Conservation (phyloP, 2,113 vertebrate species). For the Spilogale gracilis region DNA sequence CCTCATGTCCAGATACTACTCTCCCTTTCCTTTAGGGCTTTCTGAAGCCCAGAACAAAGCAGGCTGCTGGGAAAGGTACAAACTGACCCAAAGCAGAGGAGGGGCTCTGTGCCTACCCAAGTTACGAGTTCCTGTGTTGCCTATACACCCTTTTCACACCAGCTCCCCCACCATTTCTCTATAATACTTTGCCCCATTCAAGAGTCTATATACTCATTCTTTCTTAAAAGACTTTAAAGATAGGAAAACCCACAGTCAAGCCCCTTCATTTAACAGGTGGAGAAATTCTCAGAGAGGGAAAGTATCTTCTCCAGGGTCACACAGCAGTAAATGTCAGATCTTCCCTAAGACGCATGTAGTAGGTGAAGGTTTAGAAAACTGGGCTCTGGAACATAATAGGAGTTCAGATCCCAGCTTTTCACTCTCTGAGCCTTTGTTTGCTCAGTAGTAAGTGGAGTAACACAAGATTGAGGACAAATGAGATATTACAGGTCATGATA, state of each 20-base stretch:
- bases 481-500: neutral
- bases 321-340: neutral
- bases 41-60: neutral
- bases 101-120: neutral
- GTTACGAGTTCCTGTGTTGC: neutral
- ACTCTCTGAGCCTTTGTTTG: neutral
- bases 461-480: neutral
- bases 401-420: neutral
- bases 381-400: neutral
- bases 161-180: neutral
- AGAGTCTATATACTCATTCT: neutral
- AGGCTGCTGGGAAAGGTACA: neutral
- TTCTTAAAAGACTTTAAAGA: slow-evolving; percentile 16
- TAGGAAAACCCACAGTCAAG: neutral
- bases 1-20: neutral
- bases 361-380: neutral
- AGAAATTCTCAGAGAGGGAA: slow-evolving; percentile 17
- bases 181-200: neutral
- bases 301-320: neutral
- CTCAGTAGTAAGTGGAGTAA: neutral
- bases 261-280: neutral
- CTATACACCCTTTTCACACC: neutral
- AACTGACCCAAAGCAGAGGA: neutral
- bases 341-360: neutral
- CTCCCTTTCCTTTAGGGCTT: neutral